Base-by-base conservation (phyloP, 2,113 vertebrate species). In the Notarius quadriscutis region DNA sequence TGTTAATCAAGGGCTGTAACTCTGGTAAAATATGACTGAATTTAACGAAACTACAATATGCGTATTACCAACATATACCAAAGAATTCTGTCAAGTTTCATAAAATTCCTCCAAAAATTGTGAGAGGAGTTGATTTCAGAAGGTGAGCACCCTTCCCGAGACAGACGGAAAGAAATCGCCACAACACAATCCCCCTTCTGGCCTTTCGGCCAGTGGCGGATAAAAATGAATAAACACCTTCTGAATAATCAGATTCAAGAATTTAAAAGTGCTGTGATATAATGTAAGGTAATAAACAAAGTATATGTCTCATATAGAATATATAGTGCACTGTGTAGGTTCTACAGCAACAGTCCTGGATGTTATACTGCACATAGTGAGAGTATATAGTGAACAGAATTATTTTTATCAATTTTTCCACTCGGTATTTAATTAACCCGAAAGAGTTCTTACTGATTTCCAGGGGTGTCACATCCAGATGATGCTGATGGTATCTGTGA, bases 391-490 rank as follows among this genome's bases (percentile, higher is more conserved):
- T 4, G 71, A 41, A 20, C 25, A 25, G 72, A 53, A 78, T 78
- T 55, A 53, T 78, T 55, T 67, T 48, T n/a, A 17, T 12, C 22
- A 78, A 27, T 78, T 14, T 77, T 25, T n/a, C 50, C 74, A 53
- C 12, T 51, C 5, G 25, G 55, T 20, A 17, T 25, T 51, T 82
- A 7, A 25, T 25, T 27, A 15, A 60, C n/a, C 4, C 84, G 17
- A 71, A 77, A 53, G 4, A 14, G 57, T 53, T 93, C 96, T 95
- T 92, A 97, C 96, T 96, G 95, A 89, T 96, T 96, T 75, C 95
- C 95, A 1, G 96, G 94, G 5, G 96, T 94, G 90, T 96, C 96
- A 1, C 94, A 96, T 41, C 95, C 95, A 81, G 94, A 93, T 0
- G 95, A 94, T 30, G 94, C 92, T 18, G 94, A 93, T 30, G 95